Evolutionary conservation across 2,797 vertebrate species (phyloP).

Genomic region (Enoplosus armatus): DNA sequence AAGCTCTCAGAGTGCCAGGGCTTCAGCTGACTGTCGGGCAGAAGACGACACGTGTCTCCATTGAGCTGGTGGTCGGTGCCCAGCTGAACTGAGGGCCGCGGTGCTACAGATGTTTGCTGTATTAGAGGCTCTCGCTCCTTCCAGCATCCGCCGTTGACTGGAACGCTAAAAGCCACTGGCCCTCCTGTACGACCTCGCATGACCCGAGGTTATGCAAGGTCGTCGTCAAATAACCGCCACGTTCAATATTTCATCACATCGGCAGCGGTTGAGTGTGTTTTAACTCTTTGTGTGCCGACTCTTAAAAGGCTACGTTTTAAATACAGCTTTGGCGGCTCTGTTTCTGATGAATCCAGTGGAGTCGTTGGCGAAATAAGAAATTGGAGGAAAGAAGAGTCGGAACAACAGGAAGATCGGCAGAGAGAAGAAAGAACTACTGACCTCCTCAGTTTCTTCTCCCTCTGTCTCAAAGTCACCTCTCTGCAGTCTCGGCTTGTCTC

Average conservation of each 20-base stretch:
- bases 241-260: constrained; percentile 7
- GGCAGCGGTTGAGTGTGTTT: neutral
- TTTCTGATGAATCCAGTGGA: constrained; percentile 21
- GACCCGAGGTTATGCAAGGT: neutral
- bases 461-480: constrained; percentile 66
- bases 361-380: constrained; percentile 23
- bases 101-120: neutral
- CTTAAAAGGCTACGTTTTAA: neutral
- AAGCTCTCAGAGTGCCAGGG: constrained; percentile 4
- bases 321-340: neutral
- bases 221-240: neutral
- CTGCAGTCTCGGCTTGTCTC: constrained; percentile 67
- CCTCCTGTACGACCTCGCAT: neutral
- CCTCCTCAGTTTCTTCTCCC: constrained; percentile 46
- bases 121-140: constrained; percentile 8
- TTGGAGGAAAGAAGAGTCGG: neutral
- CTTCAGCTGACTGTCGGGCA: constrained; percentile 28
- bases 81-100: constrained; percentile 4
- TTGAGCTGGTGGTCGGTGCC: neutral
- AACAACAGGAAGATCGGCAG: neutral
- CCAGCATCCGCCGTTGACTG: constrained; percentile 1
- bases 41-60: neutral
- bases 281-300: neutral
- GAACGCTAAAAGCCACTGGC: neutral
- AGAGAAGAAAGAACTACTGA: constrained; percentile 33